Base-by-base conservation (phyloP, 2,113 vertebrate genomes). In the Xyliphius kryptos region DNA sequence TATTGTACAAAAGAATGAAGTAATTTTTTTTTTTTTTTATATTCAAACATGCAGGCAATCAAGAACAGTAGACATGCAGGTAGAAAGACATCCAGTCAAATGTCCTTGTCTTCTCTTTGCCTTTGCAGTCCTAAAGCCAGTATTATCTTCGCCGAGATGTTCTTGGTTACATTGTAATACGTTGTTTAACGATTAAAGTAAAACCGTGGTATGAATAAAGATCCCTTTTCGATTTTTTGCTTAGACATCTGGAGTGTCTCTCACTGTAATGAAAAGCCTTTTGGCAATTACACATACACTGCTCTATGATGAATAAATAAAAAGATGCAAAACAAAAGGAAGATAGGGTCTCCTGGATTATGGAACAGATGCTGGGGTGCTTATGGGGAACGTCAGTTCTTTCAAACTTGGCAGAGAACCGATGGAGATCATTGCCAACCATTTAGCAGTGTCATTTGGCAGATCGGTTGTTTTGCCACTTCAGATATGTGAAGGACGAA, bases 251-350 rank as follows among this genome's bases (percentile, higher is more conserved):
- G 68, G 63, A 78, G 22, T 67, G 73, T 32, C 57, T 81, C 74
- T 78, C 71, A 74, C 70, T 77, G 76, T 81, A 86, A 87, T 80
- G 76, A 84, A 85, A 79, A 73, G 81, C 81, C 79, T 76, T 74
- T 80, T 78, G 72, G 73, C 83, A 86, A 87, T 87, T 83, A 83
- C 72, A 82, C 81, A 83, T 74, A 75, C 41, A 67, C 74, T 62
- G 69, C 77, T 81, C 75, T 76, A 80, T 72, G 73, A 83, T 78
- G 74, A 78, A 81, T 82, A 79, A 79, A 81, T 76, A 72, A 74
- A 76, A 63, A 22, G n/a, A 51, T 9, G 17, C 20, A 53, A 15
- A 59, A 37, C 15, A 17, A 60, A 73, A 60, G 36, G 66, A 53
- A 56, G 65, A 56, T 11, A 56, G 61, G 69, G 59, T 50, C 68